Evolutionary conservation across 2,797 vertebrate species (phyloP), one percentile per base, ranked within the genome.

Genomic region (Liparis tanakae): DNA sequence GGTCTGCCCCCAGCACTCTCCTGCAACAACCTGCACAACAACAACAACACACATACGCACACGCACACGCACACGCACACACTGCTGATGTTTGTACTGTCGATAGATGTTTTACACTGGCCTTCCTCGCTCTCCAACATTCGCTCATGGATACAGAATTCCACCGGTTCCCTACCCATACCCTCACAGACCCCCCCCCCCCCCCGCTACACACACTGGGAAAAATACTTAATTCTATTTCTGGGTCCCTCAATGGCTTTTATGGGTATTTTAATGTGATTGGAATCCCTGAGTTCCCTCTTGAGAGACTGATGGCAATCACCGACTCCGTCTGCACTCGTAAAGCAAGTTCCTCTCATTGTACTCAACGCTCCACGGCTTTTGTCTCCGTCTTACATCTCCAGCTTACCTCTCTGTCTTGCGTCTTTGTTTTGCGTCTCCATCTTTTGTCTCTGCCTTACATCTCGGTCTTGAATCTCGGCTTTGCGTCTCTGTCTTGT

Each of bases 1-100:
- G 93, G 91, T 91, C 88, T 84, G 85, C 90, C 85, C 85, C 83
- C 75, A 89, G 89, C 89, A 41, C 81, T 85, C 87, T 84, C 75
- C 85, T 84, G 83, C 80, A 85, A 30, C 82, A 83, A 78, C 65
- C 72, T 78, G 76, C 79, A 80, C 53, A 62, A 4, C 25, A 10
- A n/a, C n/a, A n/a, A n/a, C n/a, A n/a, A n/a, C n/a, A n/a, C n/a
- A n/a, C n/a, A n/a, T n/a, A n/a, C 46, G 34, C 61, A 46, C 41
- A 48, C 34, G 12, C 56, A 22, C 59, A 70, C 62, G 65, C 37
- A 58, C 67, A 46, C 43, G 73, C 18, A 41, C 3, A 44, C 34
- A 4, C 41, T 64, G 81, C 13, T 41, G 53, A 71, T 85, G 63
- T 64, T 30, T 74, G 72, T 18, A 65, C 60, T 72, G 70, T 67